phyloP scores from a whole-genome alignment of 2,797 vertebrate genomes.

The Anguilla obscura region DNA sequence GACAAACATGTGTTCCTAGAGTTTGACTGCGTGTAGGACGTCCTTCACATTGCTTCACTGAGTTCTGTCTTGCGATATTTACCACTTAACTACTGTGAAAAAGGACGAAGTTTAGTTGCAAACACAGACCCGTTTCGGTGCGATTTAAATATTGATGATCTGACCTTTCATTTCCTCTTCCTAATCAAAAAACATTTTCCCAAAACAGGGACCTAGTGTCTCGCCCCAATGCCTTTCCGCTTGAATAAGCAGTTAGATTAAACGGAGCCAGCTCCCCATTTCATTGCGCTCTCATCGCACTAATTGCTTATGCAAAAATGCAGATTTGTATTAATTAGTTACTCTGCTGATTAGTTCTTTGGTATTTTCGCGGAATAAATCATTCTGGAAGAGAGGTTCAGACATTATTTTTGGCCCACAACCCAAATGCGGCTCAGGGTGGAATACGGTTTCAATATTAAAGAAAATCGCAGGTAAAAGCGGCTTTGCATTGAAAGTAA shows the following conservation, averaged over 20 bases:
- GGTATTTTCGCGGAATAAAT: constrained; percentile 85
- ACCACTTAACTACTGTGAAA: constrained; percentile 45
- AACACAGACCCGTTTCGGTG: constrained; percentile 69
- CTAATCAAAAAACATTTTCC: constrained; percentile 76
- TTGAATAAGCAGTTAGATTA: constrained; percentile 79
- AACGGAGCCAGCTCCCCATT: constrained; percentile 80
- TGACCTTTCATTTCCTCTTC: constrained; percentile 80
- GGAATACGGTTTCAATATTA: constrained; percentile 75
- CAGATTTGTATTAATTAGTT: constrained; percentile 91
- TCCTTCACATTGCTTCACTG: neutral
- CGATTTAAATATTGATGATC: constrained; percentile 84
- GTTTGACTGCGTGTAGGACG: neutral
- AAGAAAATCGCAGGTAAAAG: constrained; percentile 76
- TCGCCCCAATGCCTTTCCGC: constrained; percentile 77
- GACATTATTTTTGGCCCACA: constrained; percentile 75
- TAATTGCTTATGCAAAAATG: constrained; percentile 93
- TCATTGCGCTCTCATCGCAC: constrained; percentile 74
- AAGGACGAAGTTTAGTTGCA: constrained; percentile 61
- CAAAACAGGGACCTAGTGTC: constrained; percentile 70
- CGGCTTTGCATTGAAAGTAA: constrained; percentile 75
- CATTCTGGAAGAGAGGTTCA: constrained; percentile 69
- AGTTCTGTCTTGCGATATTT: constrained; percentile 22
- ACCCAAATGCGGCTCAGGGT: constrained; percentile 74
- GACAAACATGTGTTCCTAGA: neutral
- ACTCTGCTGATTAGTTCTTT: constrained; percentile 84